phyloP scores from a whole-genome alignment of 2,888 invertebrate genomes.

The Melieria omissa region DNA sequence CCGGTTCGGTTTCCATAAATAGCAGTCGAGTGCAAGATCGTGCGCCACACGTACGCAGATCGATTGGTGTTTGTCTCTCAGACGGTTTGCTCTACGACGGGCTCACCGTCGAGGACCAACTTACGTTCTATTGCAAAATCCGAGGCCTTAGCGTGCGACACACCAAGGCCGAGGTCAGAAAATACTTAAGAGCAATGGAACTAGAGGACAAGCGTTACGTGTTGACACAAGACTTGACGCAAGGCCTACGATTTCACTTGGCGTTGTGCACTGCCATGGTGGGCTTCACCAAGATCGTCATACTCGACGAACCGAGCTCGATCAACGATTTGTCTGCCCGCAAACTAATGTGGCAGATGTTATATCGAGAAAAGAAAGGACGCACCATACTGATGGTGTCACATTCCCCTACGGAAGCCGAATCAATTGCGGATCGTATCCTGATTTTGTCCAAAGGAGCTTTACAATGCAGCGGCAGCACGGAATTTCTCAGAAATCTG shows the following conservation, averaged over 20 bases:
- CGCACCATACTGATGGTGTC: slow-evolving; percentile 83
- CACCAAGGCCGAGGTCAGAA: slow-evolving; percentile 70
- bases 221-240: slow-evolving; percentile 71
- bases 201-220: slow-evolving; percentile 72
- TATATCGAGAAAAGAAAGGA: slow-evolving; percentile 76
- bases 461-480: slow-evolving; percentile 82
- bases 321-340: slow-evolving; percentile 85
- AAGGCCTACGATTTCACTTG: slow-evolving; percentile 78
- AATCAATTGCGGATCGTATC: slow-evolving; percentile 82
- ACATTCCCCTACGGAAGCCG: slow-evolving; percentile 89
- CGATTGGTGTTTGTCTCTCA: slow-evolving; percentile 6
- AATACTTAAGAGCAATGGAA: slow-evolving; percentile 72
- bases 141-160: slow-evolving; percentile 70
- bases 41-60: neutral
- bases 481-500: slow-evolving; percentile 81
- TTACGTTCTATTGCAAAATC: slow-evolving; percentile 81
- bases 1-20: slow-evolving; percentile 76
- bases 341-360: slow-evolving; percentile 80
- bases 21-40: slow-evolving; percentile 58
- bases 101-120: slow-evolving; percentile 82
- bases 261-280: slow-evolving; percentile 79
- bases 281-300: slow-evolving; percentile 76
- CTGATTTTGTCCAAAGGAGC: slow-evolving; percentile 85
- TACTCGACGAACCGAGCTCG: slow-evolving; percentile 81
- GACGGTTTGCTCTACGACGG: slow-evolving; percentile 63